Percentiles rank a stretch among this genome's conserved stretches.
phyloP scores from a whole-genome alignment of 2,113 vertebrate genomes.

The Reinhardtius hippoglossoides region DNA sequence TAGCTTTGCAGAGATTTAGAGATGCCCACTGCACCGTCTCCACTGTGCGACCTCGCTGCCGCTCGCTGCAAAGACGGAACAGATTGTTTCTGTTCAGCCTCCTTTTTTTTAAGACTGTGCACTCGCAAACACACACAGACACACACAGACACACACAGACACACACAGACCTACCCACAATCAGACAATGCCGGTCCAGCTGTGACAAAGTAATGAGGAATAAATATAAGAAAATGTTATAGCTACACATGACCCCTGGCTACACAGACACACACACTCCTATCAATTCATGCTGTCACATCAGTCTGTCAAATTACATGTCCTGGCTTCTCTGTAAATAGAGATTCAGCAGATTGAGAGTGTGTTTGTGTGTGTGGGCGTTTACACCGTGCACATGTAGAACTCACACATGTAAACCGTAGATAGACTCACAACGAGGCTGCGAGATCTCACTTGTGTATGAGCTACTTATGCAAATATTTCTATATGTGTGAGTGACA shows the following conservation, averaged over 20 bases:
- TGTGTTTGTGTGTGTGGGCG: neutral
- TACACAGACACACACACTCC: neutral
- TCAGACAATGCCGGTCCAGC: conserved; percentile 8
- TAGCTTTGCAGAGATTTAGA: conserved; percentile 22
- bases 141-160: neutral
- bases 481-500: neutral
- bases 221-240: neutral
- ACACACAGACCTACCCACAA: neutral
- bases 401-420: neutral
- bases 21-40: neutral
- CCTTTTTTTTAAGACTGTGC: no score
- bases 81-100: conserved; percentile 43
- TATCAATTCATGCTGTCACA: neutral
- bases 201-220: neutral
- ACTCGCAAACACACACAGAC: conserved; percentile 3
- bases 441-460: neutral
- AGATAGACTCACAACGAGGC: neutral
- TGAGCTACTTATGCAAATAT: no score
- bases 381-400: neutral
- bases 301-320: conserved; percentile 6
- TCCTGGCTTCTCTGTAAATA: neutral
- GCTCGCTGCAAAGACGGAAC: conserved; percentile 25
- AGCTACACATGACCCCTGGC: no score
- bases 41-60: conserved; percentile 14
- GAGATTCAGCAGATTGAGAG: neutral